These are phyloP conservation scores for Rhagoletis pomonella DNA, from an alignment of 1,140 invertebrate species.

Conservation along the genomic window DNA sequence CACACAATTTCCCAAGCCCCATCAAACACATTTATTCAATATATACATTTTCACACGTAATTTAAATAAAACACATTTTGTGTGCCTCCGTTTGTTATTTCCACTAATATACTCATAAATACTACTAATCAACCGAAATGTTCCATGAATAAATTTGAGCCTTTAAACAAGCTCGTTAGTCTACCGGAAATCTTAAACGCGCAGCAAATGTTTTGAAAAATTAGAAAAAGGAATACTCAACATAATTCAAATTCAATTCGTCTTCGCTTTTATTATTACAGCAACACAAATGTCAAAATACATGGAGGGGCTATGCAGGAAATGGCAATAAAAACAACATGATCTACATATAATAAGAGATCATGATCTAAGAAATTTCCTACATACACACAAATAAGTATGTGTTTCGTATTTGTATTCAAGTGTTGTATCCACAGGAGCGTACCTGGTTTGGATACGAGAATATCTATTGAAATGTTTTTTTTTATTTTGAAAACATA, in stretches of 20 bases:
- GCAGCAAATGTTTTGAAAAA: neutral
- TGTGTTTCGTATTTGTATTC: neutral
- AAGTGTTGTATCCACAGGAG: neutral
- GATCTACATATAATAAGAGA: slow-evolving; percentile 21
- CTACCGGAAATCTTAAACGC: slow-evolving; percentile 37
- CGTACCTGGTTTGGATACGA: slow-evolving; percentile 31
- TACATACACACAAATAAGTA: neutral
- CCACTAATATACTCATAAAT: neutral
- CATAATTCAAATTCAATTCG: neutral
- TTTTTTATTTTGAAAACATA: neutral
- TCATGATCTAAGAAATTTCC: slow-evolving; percentile 8
- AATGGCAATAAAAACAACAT: slow-evolving; percentile 30
- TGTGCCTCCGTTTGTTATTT: neutral
- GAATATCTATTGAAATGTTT: neutral
- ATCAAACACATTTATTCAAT: neutral
- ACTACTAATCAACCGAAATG: neutral
- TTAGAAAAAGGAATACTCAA: neutral
- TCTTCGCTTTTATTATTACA: neutral
- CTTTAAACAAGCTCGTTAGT: neutral
- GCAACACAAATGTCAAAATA: slow-evolving; percentile 20
- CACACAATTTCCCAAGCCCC: neutral
- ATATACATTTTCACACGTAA: slow-evolving; percentile 1
- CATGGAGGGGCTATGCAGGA: neutral
- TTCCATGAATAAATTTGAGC: neutral
- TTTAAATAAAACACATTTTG: neutral